Evolutionary conservation across 2,113 vertebrate genomes (phyloP).

Genomic region (Nestor notabilis): DNA sequence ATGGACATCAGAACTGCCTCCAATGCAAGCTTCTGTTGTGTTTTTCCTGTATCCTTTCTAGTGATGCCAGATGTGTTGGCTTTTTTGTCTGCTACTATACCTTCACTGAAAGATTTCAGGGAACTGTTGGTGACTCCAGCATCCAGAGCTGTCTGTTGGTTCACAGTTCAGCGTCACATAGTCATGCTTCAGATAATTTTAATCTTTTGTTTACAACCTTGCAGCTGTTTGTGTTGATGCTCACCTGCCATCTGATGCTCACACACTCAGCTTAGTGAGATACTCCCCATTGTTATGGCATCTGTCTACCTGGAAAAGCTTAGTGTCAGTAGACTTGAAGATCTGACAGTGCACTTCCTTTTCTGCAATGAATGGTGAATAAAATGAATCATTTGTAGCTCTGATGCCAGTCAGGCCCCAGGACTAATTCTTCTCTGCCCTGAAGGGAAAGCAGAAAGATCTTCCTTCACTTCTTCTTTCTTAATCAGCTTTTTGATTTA

Average conservation of each 20-base stretch:
- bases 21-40: neutral
- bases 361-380: neutral
- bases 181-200: neutral
- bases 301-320: neutral
- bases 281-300: neutral
- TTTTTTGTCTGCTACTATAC: neutral
- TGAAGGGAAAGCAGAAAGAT: neutral
- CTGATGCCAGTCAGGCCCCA: neutral
- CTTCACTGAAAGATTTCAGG: neutral
- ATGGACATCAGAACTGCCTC: neutral
- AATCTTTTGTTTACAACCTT: neutral
- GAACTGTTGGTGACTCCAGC: neutral
- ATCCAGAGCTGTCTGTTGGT: neutral
- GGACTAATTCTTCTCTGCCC: neutral
- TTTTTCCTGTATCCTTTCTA: neutral
- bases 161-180: neutral
- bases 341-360: neutral
- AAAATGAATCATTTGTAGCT: neutral
- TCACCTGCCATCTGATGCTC: neutral
- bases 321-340: neutral
- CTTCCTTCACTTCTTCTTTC: neutral
- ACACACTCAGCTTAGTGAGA: neutral
- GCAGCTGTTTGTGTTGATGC: neutral
- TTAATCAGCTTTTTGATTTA: neutral
- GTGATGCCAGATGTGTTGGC: neutral